These are phyloP conservation scores for Leptinotarsa undecemlineata DNA, from an alignment of 1,140 invertebrate species.

Conservation along the genomic window DNA sequence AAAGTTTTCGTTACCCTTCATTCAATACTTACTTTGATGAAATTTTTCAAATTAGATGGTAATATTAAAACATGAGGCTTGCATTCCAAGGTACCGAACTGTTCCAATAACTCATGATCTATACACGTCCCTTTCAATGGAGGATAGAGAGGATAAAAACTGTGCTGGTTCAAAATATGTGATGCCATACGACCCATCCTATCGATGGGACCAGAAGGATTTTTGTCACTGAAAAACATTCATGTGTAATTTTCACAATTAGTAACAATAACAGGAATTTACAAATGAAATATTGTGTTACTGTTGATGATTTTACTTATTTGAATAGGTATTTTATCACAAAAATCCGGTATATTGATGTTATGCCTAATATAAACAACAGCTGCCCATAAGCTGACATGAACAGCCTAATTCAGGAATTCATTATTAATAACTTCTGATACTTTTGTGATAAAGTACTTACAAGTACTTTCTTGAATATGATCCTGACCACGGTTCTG, in stretches of 20 bases:
- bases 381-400: too few relatives aligned
- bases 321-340: too few relatives aligned
- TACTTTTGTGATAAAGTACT: too few relatives aligned
- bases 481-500: too few relatives aligned
- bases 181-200: constrained; percentile 71
- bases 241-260: background rate
- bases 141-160: constrained; percentile 82
- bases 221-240: constrained; percentile 33
- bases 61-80: constrained; percentile 82
- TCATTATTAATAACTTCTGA: too few relatives aligned
- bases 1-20: background rate
- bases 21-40: constrained; percentile 68
- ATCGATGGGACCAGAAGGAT: constrained; percentile 57
- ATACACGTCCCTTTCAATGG: constrained; percentile 67
- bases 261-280: background rate
- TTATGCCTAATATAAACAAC: too few relatives aligned
- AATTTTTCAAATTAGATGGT: constrained; percentile 82
- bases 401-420: too few relatives aligned
- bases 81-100: constrained; percentile 66
- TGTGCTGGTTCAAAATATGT: constrained; percentile 77
- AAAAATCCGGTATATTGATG: too few relatives aligned
- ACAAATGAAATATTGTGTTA: too few relatives aligned
- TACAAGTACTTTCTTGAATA: too few relatives aligned
- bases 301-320: too few relatives aligned
- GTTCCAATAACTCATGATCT: constrained; percentile 71